Conservation (phyloP, 2,888 invertebrate genomes). For the Plutella xylostella region DNA sequence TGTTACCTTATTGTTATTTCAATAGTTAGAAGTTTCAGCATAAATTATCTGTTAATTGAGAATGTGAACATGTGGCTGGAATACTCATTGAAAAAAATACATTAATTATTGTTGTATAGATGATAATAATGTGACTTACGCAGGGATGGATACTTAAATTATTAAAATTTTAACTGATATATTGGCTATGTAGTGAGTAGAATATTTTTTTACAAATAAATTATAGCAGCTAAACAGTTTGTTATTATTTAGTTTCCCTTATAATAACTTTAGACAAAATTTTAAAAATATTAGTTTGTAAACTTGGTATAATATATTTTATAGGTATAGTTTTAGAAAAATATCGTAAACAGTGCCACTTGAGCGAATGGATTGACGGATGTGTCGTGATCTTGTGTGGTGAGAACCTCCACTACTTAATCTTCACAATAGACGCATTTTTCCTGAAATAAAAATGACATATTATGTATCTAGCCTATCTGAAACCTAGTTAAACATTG, state of each 20-base stretch:
- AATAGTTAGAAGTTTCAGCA: slow-evolving; percentile 60
- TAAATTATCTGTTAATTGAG: slow-evolving; percentile 58
- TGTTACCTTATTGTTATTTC: slow-evolving; percentile 48
- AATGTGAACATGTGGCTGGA: slow-evolving; percentile 50
- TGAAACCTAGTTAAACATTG: no score
- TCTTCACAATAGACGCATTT: no score
- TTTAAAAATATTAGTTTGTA: no score
- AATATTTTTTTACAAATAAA: slow-evolving; percentile 80
- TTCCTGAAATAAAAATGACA: no score
- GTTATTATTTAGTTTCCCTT: slow-evolving; percentile 5
- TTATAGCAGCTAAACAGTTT: slow-evolving; percentile 59
- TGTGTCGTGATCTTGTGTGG: no score
- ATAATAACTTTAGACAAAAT: background rate
- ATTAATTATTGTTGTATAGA: slow-evolving; percentile 68
- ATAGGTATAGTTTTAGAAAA: no score
- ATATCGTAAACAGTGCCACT: no score
- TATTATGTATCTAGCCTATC: no score
- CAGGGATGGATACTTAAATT: slow-evolving; percentile 72
- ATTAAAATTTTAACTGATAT: slow-evolving; percentile 71
- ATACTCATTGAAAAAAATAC: slow-evolving; percentile 57
- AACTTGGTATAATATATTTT: no score
- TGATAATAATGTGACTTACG: slow-evolving; percentile 71
- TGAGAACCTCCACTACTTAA: no score
- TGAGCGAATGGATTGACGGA: no score
- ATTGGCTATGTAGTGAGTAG: slow-evolving; percentile 77